phyloP scores from a whole-genome alignment of 1,140 invertebrate species.

The Aphis craccivora region DNA sequence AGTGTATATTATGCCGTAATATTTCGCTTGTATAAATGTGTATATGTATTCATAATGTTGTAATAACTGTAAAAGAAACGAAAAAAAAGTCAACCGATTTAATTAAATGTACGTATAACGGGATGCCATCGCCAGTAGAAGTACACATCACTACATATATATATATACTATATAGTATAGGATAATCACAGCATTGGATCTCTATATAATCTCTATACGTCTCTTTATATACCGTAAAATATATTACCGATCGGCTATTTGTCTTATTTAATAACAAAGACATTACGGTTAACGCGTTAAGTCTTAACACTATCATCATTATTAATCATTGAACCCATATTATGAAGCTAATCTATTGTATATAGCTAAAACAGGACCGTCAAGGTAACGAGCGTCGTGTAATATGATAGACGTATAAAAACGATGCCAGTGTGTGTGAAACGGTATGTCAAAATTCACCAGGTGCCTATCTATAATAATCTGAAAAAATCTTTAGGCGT shows the following conservation, averaged over 20 bases:
- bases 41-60: no score
- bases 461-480: background rate
- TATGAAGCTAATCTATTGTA: background rate
- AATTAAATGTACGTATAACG: background rate
- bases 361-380: background rate
- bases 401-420: background rate
- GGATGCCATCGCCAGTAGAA: background rate
- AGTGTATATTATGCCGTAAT: no score
- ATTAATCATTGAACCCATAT: background rate
- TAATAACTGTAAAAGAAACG: background rate
- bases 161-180: no score
- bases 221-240: background rate
- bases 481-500: background rate
- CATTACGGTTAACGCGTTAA: background rate
- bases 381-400: background rate
- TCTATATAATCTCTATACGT: background rate
- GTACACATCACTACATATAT: no score
- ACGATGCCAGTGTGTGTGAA: background rate
- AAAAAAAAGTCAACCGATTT: background rate
- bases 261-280: constrained; percentile 15
- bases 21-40: background rate
- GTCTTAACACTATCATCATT: constrained; percentile 15
- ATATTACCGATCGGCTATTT: background rate
- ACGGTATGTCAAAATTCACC: background rate
- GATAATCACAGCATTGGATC: background rate